Base-by-base conservation (phyloP, 2,113 vertebrate genomes). In the Ceyx margarethae region DNA sequence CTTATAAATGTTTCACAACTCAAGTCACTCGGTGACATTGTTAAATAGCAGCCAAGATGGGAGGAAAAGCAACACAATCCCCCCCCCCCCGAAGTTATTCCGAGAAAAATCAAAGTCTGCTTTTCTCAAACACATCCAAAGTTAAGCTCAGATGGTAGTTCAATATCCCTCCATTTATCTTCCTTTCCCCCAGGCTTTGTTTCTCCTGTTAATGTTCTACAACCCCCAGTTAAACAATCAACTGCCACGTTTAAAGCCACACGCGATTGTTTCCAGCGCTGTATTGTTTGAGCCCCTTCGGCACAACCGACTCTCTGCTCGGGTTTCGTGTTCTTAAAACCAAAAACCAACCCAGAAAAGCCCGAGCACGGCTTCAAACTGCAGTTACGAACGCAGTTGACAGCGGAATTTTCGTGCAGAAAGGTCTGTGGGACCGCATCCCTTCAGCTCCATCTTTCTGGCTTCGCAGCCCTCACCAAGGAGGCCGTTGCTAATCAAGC, bases 221-320 rank as follows among this genome's bases (percentile, higher is more conserved):
- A 20, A 37, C 62, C 21, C 2, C 48, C 42, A 80, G 81, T n/a
- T 43, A 10, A 45, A 33, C 81, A 9, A 79, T 42, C 56, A 31
- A 12, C 4, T 87, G 95, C 91, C 91, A 82, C 92, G 85, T 94
- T 80, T 69, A 13, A 89, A 77, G n/a, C 87, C 83, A 62, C 4
- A 40, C 0, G 12, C 5, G 15, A 77, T 51, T 77, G 87, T 57
- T 85, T 2, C 17, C 81, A 10, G 68, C 0, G 29, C 83, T 43
- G 75, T 17, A 85, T 81, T 89, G 92, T 83, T 74, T 2, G 0
- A 82, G 60, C 79, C 29, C 60, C 85, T 43, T 31, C 0, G 3
- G 74, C 43, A 9, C 3, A 22, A n/a, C n/a, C 75, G 37, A 5
- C 78, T 19, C 84, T 87, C 62, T 22, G 9, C 83, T 85, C 31